Conservation (phyloP, 2,888 invertebrate species). For the Drosophila austrosaltans region DNA sequence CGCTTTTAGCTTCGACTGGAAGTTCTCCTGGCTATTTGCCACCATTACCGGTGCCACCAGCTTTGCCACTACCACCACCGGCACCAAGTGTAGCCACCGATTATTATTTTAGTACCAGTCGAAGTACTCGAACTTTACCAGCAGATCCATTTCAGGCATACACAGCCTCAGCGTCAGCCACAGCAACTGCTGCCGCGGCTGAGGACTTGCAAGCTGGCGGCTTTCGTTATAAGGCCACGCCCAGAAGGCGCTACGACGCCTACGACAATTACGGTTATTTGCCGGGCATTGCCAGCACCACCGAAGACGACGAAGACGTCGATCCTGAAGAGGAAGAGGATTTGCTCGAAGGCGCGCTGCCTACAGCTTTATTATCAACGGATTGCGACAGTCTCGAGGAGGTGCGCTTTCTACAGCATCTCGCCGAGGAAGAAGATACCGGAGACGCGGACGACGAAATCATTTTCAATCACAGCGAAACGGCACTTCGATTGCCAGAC, state of each 20-base stretch:
- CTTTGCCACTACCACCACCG: constrained; percentile 69
- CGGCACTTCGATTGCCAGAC: constrained; percentile 75
- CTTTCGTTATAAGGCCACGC: constrained; percentile 71
- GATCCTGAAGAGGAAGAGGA: constrained; percentile 55
- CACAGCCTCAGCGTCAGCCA: constrained; percentile 42
- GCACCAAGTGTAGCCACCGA: constrained; percentile 72
- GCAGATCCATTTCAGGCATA: constrained; percentile 36
- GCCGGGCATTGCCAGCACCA: constrained; percentile 71
- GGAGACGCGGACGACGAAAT: constrained; percentile 71
- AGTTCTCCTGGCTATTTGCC: constrained; percentile 67
- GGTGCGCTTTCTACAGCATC: constrained; percentile 60
- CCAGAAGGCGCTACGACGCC: constrained; percentile 69
- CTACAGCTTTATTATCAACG: constrained; percentile 66
- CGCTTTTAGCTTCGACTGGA: constrained; percentile 70
- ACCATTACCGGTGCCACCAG: constrained; percentile 56
- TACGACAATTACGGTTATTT: constrained; percentile 74
- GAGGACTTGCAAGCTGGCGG: constrained; percentile 73
- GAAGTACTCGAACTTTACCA: constrained; percentile 36
- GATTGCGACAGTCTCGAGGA: constrained; percentile 71
- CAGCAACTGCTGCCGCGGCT: constrained; percentile 49
- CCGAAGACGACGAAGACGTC: constrained; percentile 51
- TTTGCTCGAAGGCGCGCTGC: constrained; percentile 66
- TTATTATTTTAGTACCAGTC: constrained; percentile 59
- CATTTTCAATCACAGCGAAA: constrained; percentile 41
- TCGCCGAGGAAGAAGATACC: constrained; percentile 46